Base-by-base conservation (phyloP, 2,113 vertebrate species). In the Anseranas semipalmata region DNA sequence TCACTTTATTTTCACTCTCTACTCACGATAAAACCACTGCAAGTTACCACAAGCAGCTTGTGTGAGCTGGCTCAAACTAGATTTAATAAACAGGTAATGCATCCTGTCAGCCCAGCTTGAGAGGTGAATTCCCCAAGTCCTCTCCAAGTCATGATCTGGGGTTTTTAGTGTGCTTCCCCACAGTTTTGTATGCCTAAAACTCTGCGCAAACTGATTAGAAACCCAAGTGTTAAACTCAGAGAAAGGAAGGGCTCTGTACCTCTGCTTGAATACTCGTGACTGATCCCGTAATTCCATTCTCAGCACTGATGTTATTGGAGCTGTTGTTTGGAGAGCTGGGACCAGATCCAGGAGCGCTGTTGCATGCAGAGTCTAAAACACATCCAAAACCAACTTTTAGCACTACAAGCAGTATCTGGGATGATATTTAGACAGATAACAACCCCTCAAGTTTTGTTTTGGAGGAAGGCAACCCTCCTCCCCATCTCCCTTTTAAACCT, bases 241-340 rank as follows among this genome's bases (percentile, higher is more conserved):
- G 60, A 33, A 79, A 66, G 70, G 60, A 77, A 86, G 48, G 72
- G 67, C 58, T 70, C 78, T 71, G 96, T 98, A 99, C 99, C 99
- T 99, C 99, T 32, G 98, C 96, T 10, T 98, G 98, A 93, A 99
- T 97, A 96, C 98, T 98, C 91, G 98, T 98, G 68, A 99, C 97
- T 1, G 99, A 95, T 59, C 98, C 98, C 4, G 98, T 67, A 33
- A 99, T 97, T 72, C 99, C 99, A 1, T 99, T 99, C 97, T 99
- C 99, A 1, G 98, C 70, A 92, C 99, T 99, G 96, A 99, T 99
- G 95, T 99, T 99, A 96, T 98, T 99, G 91, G 99, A 99, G 98
- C 99, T 99, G 98, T 99, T 99, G 98, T 99, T 99, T 56, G 99
- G 99, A 32, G 99, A 99, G 95, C 99, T 99, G 95, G 99, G 99